These are phyloP conservation scores for Hippocampus abdominalis DNA, from an alignment of 2,113 vertebrate genomes.

Conservation along the genomic window DNA sequence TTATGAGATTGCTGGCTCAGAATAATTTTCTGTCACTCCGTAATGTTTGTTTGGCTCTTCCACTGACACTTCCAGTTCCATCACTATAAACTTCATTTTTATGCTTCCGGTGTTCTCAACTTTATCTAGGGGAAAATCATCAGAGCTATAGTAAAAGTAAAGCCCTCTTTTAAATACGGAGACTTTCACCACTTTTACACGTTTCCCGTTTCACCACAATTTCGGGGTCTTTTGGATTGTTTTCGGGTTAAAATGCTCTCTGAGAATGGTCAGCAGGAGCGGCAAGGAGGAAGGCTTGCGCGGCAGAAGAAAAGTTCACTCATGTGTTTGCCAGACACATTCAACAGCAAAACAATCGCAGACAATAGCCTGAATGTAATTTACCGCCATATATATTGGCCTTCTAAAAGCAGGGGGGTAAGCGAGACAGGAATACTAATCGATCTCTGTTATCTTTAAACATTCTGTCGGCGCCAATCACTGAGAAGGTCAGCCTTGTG, in stretches of 20 bases:
- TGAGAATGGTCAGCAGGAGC: slow-evolving; percentile 45
- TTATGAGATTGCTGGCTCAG: no score
- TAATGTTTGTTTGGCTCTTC: neutral
- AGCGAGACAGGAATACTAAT: slow-evolving; percentile 59
- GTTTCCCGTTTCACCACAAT: no score
- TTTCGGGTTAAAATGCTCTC: slow-evolving; percentile 35
- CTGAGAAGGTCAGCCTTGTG: slow-evolving; percentile 54
- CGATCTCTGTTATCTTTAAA: slow-evolving; percentile 59
- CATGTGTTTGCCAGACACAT: slow-evolving; percentile 26
- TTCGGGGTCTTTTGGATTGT: slow-evolving; percentile 15
- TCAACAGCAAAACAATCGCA: slow-evolving; percentile 20
- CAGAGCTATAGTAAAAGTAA: no score
- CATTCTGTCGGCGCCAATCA: slow-evolving; percentile 47
- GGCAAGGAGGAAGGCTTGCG: slow-evolving; percentile 31
- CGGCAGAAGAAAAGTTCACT: slow-evolving; percentile 43
- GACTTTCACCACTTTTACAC: no score
- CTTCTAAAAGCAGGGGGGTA: neutral
- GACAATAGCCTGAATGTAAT: slow-evolving; percentile 39
- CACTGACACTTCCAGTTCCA: neutral
- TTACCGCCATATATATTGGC: slow-evolving; percentile 19
- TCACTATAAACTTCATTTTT: neutral
- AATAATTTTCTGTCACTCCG: neutral
- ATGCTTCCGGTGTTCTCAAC: neutral
- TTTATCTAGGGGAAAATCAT: neutral
- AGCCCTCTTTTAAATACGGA: no score